Percentiles rank a stretch among this genome's conserved stretches.
Conservation (phyloP, 2,888 invertebrate species). For the Dioctria rufipes region DNA sequence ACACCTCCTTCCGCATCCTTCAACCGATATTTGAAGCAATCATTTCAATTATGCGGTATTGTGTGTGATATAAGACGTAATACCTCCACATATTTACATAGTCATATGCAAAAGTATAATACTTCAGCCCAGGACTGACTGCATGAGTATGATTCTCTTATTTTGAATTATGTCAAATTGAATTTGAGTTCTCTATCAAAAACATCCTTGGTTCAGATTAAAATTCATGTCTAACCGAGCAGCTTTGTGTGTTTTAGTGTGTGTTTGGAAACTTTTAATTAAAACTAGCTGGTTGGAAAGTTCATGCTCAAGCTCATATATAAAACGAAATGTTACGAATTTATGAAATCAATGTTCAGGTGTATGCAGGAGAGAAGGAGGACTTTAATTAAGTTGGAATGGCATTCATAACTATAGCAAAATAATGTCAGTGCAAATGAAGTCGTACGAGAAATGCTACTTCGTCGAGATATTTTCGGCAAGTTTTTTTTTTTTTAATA, state of each 20-base stretch:
- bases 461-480: conserved; percentile 19
- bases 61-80: too few species aligned
- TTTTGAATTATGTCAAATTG: too few species aligned
- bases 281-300: conserved; percentile 23
- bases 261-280: conserved; percentile 29
- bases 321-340: conserved; percentile 21
- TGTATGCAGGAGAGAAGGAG: not conserved
- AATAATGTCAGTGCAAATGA: conserved; percentile 39
- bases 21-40: too few species aligned
- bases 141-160: too few species aligned
- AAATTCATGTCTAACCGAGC: conserved; percentile 22
- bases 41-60: too few species aligned
- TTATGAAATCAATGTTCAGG: conserved; percentile 45
- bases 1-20: not conserved
- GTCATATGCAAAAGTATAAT: too few species aligned
- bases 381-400: conserved; percentile 38
- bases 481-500: conserved; percentile 4
- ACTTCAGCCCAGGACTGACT: too few species aligned
- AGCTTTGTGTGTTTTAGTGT: not conserved
- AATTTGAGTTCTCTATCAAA: too few species aligned
- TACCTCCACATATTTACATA: too few species aligned
- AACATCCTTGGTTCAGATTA: too few species aligned
- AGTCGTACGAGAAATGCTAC: conserved; percentile 1
- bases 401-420: conserved; percentile 36
- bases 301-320: not conserved